These are phyloP conservation scores for Cephonodes hylas DNA, from an alignment of 2,888 invertebrate species.

Conservation along the genomic window DNA sequence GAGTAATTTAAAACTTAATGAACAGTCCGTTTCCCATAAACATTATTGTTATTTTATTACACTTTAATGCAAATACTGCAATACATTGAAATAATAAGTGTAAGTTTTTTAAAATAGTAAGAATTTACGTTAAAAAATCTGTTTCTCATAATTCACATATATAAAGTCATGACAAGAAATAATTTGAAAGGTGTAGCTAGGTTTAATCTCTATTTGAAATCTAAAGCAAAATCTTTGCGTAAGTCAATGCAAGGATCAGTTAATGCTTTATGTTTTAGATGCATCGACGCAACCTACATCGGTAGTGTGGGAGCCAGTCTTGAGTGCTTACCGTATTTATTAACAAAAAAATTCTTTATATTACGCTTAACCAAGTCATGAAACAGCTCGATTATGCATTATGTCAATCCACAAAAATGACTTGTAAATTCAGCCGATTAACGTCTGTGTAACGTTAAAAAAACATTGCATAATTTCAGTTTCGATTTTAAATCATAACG, in stretches of 20 bases:
- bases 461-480: background rate
- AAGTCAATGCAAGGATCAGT: background rate
- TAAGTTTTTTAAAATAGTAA: no score
- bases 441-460: background rate
- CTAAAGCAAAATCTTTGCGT: background rate
- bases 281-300: background rate
- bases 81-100: no score
- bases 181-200: background rate
- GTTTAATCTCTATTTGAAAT: background rate
- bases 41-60: no score
- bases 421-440: background rate
- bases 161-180: background rate
- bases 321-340: background rate
- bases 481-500: background rate
- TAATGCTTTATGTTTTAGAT: background rate
- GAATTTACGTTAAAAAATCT: no score
- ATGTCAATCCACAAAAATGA: no score
- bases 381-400: no score
- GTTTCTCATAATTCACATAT: background rate
- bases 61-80: no score
- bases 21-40: no score
- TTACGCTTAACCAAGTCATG: background rate
- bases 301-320: background rate
- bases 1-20: no score
- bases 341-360: background rate